A percentile compares a stretch with the other conserved stretches of the same genome.
These are phyloP conservation scores for Ara ararauna DNA, from an alignment of 2,797 vertebrate genomes.

Conservation along the genomic window DNA sequence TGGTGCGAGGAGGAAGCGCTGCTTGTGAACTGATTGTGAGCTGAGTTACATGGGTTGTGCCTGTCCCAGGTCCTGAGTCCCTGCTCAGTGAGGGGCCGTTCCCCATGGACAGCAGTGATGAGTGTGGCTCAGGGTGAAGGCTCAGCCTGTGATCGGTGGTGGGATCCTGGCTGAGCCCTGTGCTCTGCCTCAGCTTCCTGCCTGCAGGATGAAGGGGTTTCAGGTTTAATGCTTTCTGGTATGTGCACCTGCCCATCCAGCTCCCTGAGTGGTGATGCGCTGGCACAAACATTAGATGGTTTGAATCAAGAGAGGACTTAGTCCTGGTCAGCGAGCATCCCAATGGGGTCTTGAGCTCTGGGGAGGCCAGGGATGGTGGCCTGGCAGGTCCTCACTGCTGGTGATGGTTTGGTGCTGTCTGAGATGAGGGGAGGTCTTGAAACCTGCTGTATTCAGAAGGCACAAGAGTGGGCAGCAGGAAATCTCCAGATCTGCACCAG, in stretches of 20 bases:
- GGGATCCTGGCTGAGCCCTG: background rate
- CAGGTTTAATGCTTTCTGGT: background rate
- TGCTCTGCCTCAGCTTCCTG: background rate
- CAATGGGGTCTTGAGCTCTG: background rate
- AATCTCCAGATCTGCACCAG: background rate
- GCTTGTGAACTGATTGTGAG: background rate
- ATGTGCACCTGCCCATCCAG: background rate
- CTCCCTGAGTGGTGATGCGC: background rate
- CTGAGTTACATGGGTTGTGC: background rate
- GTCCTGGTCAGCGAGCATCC: background rate
- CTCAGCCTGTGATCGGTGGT: fast-evolving
- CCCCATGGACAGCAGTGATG: fast-evolving
- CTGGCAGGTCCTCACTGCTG: background rate
- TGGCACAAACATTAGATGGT: background rate
- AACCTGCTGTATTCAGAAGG: background rate
- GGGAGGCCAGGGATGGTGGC: background rate
- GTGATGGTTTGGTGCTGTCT: background rate
- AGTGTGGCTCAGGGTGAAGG: background rate
- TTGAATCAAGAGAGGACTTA: background rate
- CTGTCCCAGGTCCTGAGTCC: background rate
- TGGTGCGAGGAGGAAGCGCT: fast-evolving
- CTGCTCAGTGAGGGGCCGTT: fast-evolving
- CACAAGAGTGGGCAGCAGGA: background rate
- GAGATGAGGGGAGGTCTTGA: background rate
- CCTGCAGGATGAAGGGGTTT: background rate